phyloP scores from a whole-genome alignment of 2,888 invertebrate genomes.

The Brenthis hecate region DNA sequence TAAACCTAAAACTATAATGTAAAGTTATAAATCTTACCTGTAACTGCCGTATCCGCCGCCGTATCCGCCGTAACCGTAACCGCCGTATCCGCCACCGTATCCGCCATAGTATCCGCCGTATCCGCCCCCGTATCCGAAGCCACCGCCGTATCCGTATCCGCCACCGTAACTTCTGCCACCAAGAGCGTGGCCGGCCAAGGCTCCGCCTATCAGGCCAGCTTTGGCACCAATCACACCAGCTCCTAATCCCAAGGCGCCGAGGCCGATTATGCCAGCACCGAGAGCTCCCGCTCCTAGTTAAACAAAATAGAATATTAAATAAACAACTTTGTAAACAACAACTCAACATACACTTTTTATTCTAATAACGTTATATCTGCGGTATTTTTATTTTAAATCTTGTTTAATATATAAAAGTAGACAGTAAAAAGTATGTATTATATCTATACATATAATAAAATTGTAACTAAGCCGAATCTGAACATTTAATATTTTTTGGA shows the following conservation, averaged over 20 bases:
- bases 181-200: slow-evolving; percentile 56
- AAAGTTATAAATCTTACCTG: slow-evolving; percentile 41
- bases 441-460: too few species aligned
- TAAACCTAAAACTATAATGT: slow-evolving; percentile 36
- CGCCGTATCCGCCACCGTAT: slow-evolving; percentile 38
- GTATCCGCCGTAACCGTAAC: slow-evolving; percentile 42
- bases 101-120: slow-evolving; percentile 40
- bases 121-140: background rate
- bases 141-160: slow-evolving; percentile 30
- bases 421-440: too few species aligned
- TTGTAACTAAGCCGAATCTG: too few species aligned
- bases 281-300: slow-evolving; percentile 48
- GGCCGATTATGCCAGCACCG: slow-evolving; percentile 53
- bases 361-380: too few species aligned
- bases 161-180: slow-evolving; percentile 41
- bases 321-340: too few species aligned
- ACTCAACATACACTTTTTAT: too few species aligned
- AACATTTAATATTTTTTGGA: too few species aligned
- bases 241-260: slow-evolving; percentile 54
- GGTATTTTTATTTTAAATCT: too few species aligned
- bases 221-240: slow-evolving; percentile 65
- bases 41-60: slow-evolving; percentile 48
- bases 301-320: background rate
- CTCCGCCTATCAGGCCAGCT: slow-evolving; percentile 67
- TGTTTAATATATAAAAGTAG: too few species aligned